phyloP scores from a whole-genome alignment of 2,797 vertebrate species.

The Pangasius larnaudii region DNA sequence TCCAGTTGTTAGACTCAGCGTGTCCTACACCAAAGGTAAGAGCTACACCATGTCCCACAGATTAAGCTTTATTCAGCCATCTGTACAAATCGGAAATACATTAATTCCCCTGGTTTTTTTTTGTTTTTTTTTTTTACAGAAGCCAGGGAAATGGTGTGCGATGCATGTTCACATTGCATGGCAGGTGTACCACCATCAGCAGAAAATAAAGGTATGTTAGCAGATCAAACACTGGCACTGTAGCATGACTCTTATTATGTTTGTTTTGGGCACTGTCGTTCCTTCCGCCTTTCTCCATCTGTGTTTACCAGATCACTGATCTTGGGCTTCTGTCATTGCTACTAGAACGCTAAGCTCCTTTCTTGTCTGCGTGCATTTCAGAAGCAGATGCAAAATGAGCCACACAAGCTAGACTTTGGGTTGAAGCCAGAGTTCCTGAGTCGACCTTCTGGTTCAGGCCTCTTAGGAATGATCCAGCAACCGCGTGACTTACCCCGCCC shows the following conservation, averaged over 20 bases:
- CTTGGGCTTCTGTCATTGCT: slow-evolving; percentile 26
- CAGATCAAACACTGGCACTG: slow-evolving; percentile 26
- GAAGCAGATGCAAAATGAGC: slow-evolving; percentile 99
- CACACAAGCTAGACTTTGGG: slow-evolving; percentile 97
- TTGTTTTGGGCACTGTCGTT: slow-evolving; percentile 25
- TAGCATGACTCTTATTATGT: slow-evolving; percentile 15
- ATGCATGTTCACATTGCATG: slow-evolving; percentile 99
- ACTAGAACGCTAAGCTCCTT: slow-evolving; percentile 12
- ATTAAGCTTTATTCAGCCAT: slow-evolving; percentile 3
- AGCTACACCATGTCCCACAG: slow-evolving; percentile 39
- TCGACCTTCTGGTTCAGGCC: slow-evolving; percentile 90
- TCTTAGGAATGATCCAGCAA: slow-evolving; percentile 94
- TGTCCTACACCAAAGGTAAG: slow-evolving; percentile 97
- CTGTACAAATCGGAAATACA: neutral
- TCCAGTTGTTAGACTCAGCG: slow-evolving; percentile 95
- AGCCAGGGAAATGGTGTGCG: slow-evolving; percentile 98
- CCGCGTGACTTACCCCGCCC: slow-evolving; percentile 94
- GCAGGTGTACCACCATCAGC: slow-evolving; percentile 99
- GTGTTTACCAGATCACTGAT: slow-evolving; percentile 37
- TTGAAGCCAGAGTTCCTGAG: slow-evolving; percentile 96
- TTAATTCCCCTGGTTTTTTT: neutral
- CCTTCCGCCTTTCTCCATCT: slow-evolving; percentile 22
- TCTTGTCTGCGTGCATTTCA: slow-evolving; percentile 65
- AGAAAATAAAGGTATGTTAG: slow-evolving; percentile 96
- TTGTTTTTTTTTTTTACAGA: slow-evolving; percentile 71